Evolutionary conservation across 1,140 invertebrate species (phyloP), one percentile per base, ranked within the genome.

Genomic region (Heterodera schachtii): DNA sequence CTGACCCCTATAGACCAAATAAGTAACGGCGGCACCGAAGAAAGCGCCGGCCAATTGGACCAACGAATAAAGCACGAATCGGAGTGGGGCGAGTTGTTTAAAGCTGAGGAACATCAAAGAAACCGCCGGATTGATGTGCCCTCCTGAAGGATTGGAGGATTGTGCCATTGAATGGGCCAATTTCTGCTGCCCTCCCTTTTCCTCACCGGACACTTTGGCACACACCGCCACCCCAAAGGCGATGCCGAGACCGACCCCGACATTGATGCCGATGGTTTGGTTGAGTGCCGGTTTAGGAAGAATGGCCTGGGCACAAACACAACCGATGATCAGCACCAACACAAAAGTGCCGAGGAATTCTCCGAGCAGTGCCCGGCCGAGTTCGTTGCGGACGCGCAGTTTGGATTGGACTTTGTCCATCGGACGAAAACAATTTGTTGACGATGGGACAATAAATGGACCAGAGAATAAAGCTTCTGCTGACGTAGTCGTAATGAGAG

Each of bases 101-200:
- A 92, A 80, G 8, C 89, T 75, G 0, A 91, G 90, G 81, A 92
- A 88, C 21, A 92, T 91, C 11, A 93, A 73, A 0, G 92, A 90
- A 2, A 93, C 91, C 8, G 92, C 91, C 11, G 92, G 92, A 86
- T 93, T 93, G 16, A 93, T 85, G 85, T 93, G 92, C 2, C 90
- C 92, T 80, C 92, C 92, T 92, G 80, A 44, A 7, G 57, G 64
- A 76, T 31, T 0, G 49, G 21, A 8, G 49, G 57, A 13, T 75
- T 44, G 52, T 66, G 21, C 11, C 64, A 43, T 49, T 21, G 75
- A n/a, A n/a, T n/a, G n/a, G n/a, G n/a, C n/a, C n/a, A n/a, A n/a
- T n/a, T n/a, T n/a, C n/a, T n/a, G n/a, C n/a, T n/a, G 66, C 4
- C 47, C 41, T 6, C 7, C 5, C 11, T 41, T 43, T 6, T 75